These are phyloP conservation scores for Diplolepis rosae DNA, from an alignment of 2,888 invertebrate species.

Conservation along the genomic window DNA sequence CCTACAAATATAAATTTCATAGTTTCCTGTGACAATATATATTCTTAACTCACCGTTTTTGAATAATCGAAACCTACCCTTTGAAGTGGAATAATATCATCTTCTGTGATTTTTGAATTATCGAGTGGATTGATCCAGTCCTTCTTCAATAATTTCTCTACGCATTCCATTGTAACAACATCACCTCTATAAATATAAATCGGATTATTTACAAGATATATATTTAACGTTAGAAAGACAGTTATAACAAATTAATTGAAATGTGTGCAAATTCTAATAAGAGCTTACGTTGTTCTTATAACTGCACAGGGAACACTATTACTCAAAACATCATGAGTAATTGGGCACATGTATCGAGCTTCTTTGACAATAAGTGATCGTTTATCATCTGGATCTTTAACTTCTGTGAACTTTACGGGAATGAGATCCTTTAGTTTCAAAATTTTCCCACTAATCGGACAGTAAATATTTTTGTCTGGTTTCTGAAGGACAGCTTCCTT, in stretches of 20 bases:
- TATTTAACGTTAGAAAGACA: not conserved
- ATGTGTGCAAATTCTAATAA: conserved; percentile 1
- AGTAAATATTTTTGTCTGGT: conserved; percentile 86
- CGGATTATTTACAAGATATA: not conserved
- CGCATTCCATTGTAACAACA: conserved; percentile 96
- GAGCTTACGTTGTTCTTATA: conserved; percentile 86
- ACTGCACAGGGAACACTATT: conserved; percentile 97
- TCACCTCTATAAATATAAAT: conserved; percentile 82
- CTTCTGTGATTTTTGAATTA: conserved; percentile 86
- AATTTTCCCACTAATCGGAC: conserved; percentile 89
- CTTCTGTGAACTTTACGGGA: conserved; percentile 92
- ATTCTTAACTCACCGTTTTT: not conserved
- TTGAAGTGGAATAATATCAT: conserved; percentile 94
- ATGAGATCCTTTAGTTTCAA: conserved; percentile 94
- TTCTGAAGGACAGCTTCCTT: conserved; percentile 81
- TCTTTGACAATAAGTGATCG: conserved; percentile 91
- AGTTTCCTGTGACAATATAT: conserved; percentile 7
- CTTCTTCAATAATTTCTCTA: conserved; percentile 95
- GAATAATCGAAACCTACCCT: conserved; percentile 76
- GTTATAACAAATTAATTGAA: conserved; percentile 13
- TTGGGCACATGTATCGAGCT: conserved; percentile 97
- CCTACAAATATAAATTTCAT: conserved; percentile 76
- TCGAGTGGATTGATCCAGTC: conserved; percentile 98
- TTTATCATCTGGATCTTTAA: conserved; percentile 91
- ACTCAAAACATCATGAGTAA: conserved; percentile 95